Evolutionary conservation across 2,888 invertebrate genomes (phyloP).

Genomic region (Hirtodrosophila confusa): DNA sequence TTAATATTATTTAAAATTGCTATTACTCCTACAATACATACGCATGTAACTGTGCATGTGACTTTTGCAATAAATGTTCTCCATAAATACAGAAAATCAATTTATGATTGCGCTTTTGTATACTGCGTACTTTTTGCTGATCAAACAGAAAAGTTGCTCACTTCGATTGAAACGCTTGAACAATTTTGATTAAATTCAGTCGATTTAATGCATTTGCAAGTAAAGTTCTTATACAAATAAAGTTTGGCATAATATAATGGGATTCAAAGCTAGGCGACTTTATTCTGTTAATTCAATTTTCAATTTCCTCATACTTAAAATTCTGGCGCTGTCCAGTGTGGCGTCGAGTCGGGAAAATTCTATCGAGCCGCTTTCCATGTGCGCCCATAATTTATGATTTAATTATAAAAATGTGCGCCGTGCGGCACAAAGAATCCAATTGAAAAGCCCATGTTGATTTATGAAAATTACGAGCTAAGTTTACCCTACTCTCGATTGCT

Average conservation of each 20-base stretch:
- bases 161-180: neutral
- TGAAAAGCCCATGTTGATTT: constrained; percentile 73
- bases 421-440: constrained; percentile 49
- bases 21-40: too few relatives aligned
- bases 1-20: too few relatives aligned
- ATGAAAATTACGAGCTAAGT: constrained; percentile 67
- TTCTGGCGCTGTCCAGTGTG: constrained; percentile 14
- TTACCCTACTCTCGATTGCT: constrained; percentile 29
- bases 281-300: constrained; percentile 18
- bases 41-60: neutral
- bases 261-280: constrained; percentile 20
- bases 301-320: constrained; percentile 13
- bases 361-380: constrained; percentile 50
- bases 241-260: constrained; percentile 1
- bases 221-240: constrained; percentile 25
- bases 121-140: constrained; percentile 13
- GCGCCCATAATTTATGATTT: constrained; percentile 68
- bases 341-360: constrained; percentile 34
- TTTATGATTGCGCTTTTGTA: constrained; percentile 1
- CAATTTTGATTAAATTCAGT: constrained; percentile 27
- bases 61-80: constrained; percentile 2
- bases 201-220: constrained; percentile 20
- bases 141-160: too few relatives aligned
- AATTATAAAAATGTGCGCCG: constrained; percentile 60
- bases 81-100: constrained; percentile 11